Base-by-base conservation (phyloP, 2,888 invertebrate species). In the Micoletzkya japonica region DNA sequence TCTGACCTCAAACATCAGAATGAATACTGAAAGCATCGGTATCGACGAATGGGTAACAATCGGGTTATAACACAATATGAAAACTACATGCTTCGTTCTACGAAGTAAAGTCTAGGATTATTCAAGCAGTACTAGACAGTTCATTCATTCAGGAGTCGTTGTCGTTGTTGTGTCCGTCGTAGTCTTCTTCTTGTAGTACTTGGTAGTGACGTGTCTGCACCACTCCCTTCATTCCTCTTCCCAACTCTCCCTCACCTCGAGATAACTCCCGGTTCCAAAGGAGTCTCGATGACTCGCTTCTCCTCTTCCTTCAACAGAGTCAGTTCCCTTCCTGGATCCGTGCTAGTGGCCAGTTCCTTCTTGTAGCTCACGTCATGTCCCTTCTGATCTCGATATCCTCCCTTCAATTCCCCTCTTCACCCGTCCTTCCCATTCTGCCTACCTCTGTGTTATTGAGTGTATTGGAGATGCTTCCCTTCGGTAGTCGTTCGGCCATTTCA, bases 151-250 rank as follows among this genome's bases (percentile, higher is more conserved):
- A 24, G 74, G 72, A n/a, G 72, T 72, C 44, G 77, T 77, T 2
- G 77, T 79, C 24, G 81, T 81, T 20, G 79, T 79, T 30, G 81
- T 78, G 64, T 82, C 82, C 36, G 82, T 82, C 49, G 80, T 78
- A 26, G 83, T 84, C 75, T 85, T 82, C 79, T 84, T 83, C 74
- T 83, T 83, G 74, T 83, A 83, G 70, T 84, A 83, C 74, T 83
- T 83, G 34, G 83, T 83, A n/a, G 83, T 83, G 56, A 81, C 79
- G 63, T 83, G 82, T 59, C 82, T 78, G 60, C 26, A 61, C 37
- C 28, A 26, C 30, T 61, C 32, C 3, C 37, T 44, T 32, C 30
- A 26, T 26, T 24, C 14, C 26, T n/a, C 26, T n/a, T 20, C 30
- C 28, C 20, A 20, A n/a, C 58, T 17, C 26, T 63, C n/a, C 28